A percentile compares a stretch with the other conserved stretches of the same genome.
Conservation (phyloP, 2,797 vertebrate genomes). For the Glyptemys insculpta region DNA sequence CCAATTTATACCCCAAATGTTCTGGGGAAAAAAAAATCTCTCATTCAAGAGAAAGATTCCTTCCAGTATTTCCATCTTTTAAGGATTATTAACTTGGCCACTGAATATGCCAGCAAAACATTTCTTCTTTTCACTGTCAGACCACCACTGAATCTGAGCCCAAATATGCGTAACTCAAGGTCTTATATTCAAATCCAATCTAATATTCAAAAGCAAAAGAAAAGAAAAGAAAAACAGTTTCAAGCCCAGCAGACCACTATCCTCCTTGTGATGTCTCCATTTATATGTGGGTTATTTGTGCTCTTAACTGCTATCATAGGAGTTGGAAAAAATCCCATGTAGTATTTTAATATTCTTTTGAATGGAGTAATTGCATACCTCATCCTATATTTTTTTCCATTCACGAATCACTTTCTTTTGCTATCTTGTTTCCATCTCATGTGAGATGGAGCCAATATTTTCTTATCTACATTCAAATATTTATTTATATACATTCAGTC, state of each 20-base stretch:
- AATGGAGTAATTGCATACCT: not conserved
- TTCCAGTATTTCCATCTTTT: not conserved
- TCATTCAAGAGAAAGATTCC: not conserved
- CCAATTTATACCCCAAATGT: not conserved
- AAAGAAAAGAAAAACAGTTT: not conserved
- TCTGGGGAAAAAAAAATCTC: not conserved
- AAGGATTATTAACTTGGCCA: conserved; percentile 19
- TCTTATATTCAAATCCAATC: conserved; percentile 18
- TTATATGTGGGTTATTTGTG: not conserved
- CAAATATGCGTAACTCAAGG: not conserved
- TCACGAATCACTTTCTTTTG: conserved; percentile 65
- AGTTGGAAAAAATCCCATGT: conserved; percentile 13
- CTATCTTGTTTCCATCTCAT: conserved; percentile 1
- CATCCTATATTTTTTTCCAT: conserved; percentile 14
- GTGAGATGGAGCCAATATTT: conserved; percentile 50
- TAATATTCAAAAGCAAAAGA: not conserved
- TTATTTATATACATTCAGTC: conserved; percentile 39
- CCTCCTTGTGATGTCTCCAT: not conserved
- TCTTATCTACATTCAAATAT: conserved; percentile 50
- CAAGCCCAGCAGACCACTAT: not conserved
- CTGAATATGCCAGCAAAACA: not conserved
- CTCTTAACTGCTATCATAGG: conserved; percentile 16
- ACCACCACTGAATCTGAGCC: not conserved
- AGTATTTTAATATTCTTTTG: conserved; percentile 56
- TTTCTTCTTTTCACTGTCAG: conserved; percentile 1